Percentiles rank a stretch among this genome's conserved stretches.
Conservation (phyloP, 2,113 vertebrate genomes). For the Zootoca vivipara region DNA sequence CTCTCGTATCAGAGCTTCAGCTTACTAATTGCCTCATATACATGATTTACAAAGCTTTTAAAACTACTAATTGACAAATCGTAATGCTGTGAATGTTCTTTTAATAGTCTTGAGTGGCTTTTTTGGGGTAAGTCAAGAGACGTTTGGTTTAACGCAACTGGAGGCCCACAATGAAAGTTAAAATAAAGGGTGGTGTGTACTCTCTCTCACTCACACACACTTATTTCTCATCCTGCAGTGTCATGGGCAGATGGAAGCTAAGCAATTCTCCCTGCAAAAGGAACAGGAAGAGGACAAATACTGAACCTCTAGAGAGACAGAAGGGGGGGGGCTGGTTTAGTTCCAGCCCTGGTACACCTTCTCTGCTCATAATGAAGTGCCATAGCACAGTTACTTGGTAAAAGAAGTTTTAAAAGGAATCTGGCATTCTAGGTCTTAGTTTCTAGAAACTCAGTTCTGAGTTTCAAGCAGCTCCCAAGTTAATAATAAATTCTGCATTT, state of each 20-base stretch:
- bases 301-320: neutral
- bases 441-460: neutral
- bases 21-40: slow-evolving; percentile 43
- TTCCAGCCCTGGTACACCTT: neutral
- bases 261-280: neutral
- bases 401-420: neutral
- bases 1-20: slow-evolving; percentile 27
- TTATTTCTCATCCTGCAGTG: neutral
- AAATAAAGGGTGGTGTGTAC: neutral
- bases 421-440: neutral
- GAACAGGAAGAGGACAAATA: neutral
- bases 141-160: fast-evolving
- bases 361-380: neutral
- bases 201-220: neutral
- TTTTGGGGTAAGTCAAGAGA: neutral
- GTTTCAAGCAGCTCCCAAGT: neutral
- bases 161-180: neutral
- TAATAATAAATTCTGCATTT: neutral
- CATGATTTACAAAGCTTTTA: slow-evolving; percentile 43
- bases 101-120: slow-evolving; percentile 22
- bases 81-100: neutral
- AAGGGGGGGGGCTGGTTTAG: neutral
- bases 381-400: neutral
- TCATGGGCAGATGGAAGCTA: neutral
- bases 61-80: slow-evolving; percentile 36